phyloP scores from a whole-genome alignment of 2,888 invertebrate genomes.

The Gymnocheta viridis region DNA sequence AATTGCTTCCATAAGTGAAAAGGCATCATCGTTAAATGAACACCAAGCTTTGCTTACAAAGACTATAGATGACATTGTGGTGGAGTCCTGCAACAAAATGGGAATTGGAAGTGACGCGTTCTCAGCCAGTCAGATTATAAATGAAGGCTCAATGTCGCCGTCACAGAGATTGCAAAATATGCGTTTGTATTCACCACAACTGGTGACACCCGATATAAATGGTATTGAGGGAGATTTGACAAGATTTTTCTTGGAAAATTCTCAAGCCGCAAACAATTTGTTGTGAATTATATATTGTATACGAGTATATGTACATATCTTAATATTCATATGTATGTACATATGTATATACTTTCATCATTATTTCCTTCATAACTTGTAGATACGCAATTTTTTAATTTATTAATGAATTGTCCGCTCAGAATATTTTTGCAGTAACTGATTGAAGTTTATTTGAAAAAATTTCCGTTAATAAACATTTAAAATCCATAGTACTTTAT shows the following conservation, averaged over 20 bases:
- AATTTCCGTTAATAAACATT: too few relatives aligned
- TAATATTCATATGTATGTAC: too few relatives aligned
- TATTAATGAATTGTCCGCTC: too few relatives aligned
- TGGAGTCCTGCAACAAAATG: constrained; percentile 81
- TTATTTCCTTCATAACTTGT: too few relatives aligned
- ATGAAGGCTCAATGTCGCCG: constrained; percentile 83
- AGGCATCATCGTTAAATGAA: constrained; percentile 46
- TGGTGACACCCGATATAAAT: constrained; percentile 64
- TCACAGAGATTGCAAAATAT: constrained; percentile 86
- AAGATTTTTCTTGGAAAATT: constrained; percentile 69
- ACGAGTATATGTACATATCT: neutral
- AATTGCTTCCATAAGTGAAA: constrained; percentile 71
- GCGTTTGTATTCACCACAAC: constrained; percentile 83
- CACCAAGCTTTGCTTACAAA: constrained; percentile 78
- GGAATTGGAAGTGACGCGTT: constrained; percentile 77
- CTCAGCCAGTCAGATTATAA: constrained; percentile 77
- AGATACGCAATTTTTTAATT: too few relatives aligned
- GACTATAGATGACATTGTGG: constrained; percentile 81
- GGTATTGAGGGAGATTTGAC: constrained; percentile 65
- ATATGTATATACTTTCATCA: too few relatives aligned
- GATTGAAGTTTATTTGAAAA: too few relatives aligned
- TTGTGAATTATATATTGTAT: constrained; percentile 36
- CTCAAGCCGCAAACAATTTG: constrained; percentile 51
- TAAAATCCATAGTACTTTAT: too few relatives aligned
- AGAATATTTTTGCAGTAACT: too few relatives aligned